These are phyloP conservation scores for Leptopilina drosophilae DNA, from an alignment of 2,888 invertebrate species.

Conservation along the genomic window DNA sequence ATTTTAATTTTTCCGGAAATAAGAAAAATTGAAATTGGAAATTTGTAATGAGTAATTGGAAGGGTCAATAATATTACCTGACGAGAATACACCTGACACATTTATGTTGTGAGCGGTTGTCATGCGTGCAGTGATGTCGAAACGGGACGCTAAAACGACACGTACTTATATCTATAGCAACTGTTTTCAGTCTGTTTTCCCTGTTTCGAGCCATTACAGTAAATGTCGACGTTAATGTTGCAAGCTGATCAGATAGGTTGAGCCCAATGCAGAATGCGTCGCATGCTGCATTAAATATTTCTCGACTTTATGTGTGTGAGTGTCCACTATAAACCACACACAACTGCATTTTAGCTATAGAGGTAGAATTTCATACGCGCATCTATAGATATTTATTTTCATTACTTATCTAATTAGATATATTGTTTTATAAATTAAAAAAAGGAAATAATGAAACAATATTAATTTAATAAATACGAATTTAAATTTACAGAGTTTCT, in stretches of 20 bases:
- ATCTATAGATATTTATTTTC: neutral
- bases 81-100: conserved; percentile 44
- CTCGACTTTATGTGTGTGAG: conserved; percentile 44
- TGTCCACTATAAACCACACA: conserved; percentile 22
- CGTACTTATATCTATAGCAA: conserved; percentile 40
- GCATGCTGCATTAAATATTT: conserved; percentile 66
- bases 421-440: neutral
- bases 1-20: too few species aligned
- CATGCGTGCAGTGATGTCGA: conserved; percentile 51
- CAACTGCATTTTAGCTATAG: conserved; percentile 12
- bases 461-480: too few species aligned
- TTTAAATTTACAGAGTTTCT: too few species aligned
- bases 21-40: neutral
- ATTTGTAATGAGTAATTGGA: neutral
- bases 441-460: too few species aligned
- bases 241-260: conserved; percentile 65
- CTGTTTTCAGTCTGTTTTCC: conserved; percentile 44
- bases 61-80: conserved; percentile 29
- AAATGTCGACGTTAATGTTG: conserved; percentile 69
- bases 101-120: conserved; percentile 59
- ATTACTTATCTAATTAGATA: neutral
- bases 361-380: neutral
- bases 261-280: conserved; percentile 49
- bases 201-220: conserved; percentile 63
- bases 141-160: conserved; percentile 44